Conservation (phyloP, 1,140 invertebrate genomes). For the Drosophila orena region DNA sequence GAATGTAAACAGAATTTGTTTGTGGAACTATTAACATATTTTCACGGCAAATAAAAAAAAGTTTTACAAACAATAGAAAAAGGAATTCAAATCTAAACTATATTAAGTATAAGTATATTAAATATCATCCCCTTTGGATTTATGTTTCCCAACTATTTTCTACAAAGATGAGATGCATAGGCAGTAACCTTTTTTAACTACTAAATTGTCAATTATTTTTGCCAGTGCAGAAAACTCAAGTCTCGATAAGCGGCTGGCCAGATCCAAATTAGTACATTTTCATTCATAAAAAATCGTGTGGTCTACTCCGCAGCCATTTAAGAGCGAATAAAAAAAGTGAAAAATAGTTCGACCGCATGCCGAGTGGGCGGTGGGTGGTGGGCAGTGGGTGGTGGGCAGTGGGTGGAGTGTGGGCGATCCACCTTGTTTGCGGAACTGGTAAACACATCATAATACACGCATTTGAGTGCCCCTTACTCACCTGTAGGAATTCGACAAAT, state of each 20-base stretch:
- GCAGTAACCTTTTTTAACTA: no score
- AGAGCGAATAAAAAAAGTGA: neutral
- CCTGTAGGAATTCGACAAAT: constrained; percentile 21
- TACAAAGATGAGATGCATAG: no score
- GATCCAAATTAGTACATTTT: constrained; percentile 70
- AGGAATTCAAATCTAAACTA: no score
- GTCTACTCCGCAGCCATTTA: constrained; percentile 26
- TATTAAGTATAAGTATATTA: no score
- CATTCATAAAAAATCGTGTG: constrained; percentile 57
- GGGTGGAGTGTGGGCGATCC: constrained; percentile 25
- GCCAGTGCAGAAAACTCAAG: constrained; percentile 11
- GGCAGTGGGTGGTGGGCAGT: constrained; percentile 22
- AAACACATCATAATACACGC: constrained; percentile 14
- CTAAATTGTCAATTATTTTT: neutral
- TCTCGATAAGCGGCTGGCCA: constrained; percentile 18
- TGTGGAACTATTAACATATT: no score
- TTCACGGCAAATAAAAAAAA: no score
- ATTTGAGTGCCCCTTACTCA: constrained; percentile 29
- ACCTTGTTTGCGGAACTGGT: constrained; percentile 33
- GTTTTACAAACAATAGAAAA: no score
- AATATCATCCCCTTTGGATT: no score
- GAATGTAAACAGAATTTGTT: no score
- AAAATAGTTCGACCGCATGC: constrained; percentile 36
- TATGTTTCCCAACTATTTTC: no score
- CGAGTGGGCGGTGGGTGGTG: constrained; percentile 20